These are phyloP conservation scores for Cremastobaeus sp. DNA, from an alignment of 2,888 invertebrate genomes.

Conservation along the genomic window DNA sequence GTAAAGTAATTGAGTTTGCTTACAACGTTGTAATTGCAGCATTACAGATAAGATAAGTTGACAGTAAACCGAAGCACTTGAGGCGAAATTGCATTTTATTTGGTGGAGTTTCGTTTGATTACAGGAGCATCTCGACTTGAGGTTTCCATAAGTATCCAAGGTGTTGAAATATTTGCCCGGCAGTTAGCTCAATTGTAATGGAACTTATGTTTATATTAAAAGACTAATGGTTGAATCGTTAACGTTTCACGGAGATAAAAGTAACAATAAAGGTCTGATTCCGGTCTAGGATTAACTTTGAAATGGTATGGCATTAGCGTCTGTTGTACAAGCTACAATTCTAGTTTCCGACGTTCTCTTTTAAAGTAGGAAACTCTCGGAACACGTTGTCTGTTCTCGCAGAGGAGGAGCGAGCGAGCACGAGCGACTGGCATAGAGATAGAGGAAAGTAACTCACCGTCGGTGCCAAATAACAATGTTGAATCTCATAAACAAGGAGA, in stretches of 20 bases:
- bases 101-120: too few relatives aligned
- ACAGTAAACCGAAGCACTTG: too few relatives aligned
- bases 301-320: slow-evolving; percentile 66
- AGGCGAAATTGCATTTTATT: too few relatives aligned
- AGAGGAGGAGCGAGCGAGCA: slow-evolving; percentile 61
- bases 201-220: slow-evolving; percentile 41
- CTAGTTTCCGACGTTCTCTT: slow-evolving; percentile 69
- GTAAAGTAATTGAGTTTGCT: too few relatives aligned
- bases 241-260: slow-evolving; percentile 36
- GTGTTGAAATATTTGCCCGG: not conserved
- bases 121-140: too few relatives aligned
- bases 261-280: slow-evolving; percentile 61
- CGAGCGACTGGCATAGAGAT: slow-evolving; percentile 57
- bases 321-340: slow-evolving; percentile 63
- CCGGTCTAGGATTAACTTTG: slow-evolving; percentile 66
- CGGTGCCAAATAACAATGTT: slow-evolving; percentile 79
- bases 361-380: slow-evolving; percentile 74
- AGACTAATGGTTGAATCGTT: slow-evolving; percentile 19
- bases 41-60: too few relatives aligned
- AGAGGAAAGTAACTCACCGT: slow-evolving; percentile 74
- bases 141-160: too few relatives aligned
- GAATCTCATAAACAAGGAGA: slow-evolving; percentile 79
- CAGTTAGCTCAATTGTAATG: slow-evolving; percentile 6
- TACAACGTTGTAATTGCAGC: too few relatives aligned
- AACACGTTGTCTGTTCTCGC: slow-evolving; percentile 65